A percentile compares a stretch with the other conserved stretches of the same genome.
Evolutionary conservation across 2,113 vertebrate genomes (phyloP).

Genomic region (Lycocorax pyrrhopterus): DNA sequence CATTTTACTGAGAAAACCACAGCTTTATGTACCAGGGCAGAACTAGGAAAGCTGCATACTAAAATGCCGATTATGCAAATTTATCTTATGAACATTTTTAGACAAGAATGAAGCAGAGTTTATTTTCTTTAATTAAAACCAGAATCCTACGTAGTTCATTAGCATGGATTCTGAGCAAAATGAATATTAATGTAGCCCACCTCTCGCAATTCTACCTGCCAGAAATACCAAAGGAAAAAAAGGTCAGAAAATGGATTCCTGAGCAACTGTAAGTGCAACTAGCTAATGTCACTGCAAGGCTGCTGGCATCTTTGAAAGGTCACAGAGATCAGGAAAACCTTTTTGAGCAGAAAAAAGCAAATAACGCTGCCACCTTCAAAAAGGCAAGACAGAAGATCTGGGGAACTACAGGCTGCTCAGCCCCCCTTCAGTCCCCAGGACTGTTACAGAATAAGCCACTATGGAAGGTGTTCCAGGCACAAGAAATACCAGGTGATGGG

Average conservation of each 20-base stretch:
- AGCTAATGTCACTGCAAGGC: not conserved
- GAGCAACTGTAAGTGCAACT: not conserved
- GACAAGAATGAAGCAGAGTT: conserved; percentile 15
- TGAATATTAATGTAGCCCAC: conserved; percentile 48
- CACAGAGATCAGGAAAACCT: not conserved
- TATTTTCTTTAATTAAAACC: conserved; percentile 52
- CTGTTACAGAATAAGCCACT: not conserved
- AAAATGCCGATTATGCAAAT: conserved; percentile 31
- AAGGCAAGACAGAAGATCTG: not conserved
- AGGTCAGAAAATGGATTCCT: conserved; percentile 24
- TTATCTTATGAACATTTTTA: conserved; percentile 22
- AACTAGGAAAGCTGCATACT: not conserved
- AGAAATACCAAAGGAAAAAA: not conserved
- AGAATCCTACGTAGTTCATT: conserved; percentile 28
- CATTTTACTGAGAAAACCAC: not conserved
- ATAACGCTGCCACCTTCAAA: not conserved
- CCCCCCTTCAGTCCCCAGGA: not conserved
- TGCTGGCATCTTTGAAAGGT: not conserved
- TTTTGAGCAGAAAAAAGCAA: not conserved
- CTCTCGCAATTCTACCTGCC: conserved; percentile 15
- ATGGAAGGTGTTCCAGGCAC: not conserved
- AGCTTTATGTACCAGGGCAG: not conserved
- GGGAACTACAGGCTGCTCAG: not conserved
- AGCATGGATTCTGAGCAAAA: conserved; percentile 38
- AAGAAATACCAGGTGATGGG: not conserved